Conservation (phyloP, 2,888 invertebrate genomes). For the Labia minor region DNA sequence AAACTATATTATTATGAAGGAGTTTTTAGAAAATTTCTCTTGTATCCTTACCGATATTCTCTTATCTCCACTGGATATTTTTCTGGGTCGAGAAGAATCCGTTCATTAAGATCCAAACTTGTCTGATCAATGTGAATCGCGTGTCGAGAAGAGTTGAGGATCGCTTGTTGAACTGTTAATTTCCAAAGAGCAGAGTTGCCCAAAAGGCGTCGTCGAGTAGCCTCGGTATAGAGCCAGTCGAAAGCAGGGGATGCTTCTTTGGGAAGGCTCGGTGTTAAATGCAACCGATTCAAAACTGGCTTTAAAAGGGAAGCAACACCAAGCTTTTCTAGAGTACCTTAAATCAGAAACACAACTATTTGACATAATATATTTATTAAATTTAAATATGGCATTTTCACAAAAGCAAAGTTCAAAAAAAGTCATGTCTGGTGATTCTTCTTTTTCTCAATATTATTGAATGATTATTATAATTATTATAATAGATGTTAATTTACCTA, state of each 20-base stretch:
- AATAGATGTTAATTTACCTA: too few relatives aligned
- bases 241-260: slow-evolving; percentile 19
- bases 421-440: too few relatives aligned
- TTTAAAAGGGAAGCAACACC: slow-evolving; percentile 31
- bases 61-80: slow-evolving; percentile 49
- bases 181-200: slow-evolving; percentile 31
- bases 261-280: slow-evolving; percentile 25
- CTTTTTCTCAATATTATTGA: too few relatives aligned
- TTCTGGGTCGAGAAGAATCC: slow-evolving; percentile 48
- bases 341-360: not conserved
- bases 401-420: too few relatives aligned
- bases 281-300: slow-evolving; percentile 31
- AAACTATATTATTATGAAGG: too few relatives aligned
- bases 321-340: slow-evolving; percentile 29
- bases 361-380: too few relatives aligned
- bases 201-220: slow-evolving; percentile 24
- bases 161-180: slow-evolving; percentile 32
- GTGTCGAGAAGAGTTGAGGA: slow-evolving; percentile 27
- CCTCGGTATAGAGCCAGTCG: slow-evolving; percentile 25
- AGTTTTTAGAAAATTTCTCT: too few relatives aligned
- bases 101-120: slow-evolving; percentile 53
- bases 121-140: slow-evolving; percentile 49
- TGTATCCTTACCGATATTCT: slow-evolving; percentile 44
- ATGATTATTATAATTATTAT: too few relatives aligned
- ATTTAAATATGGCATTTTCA: too few relatives aligned